Conservation (phyloP, 2,113 vertebrate species). For the Cathartes aura region DNA sequence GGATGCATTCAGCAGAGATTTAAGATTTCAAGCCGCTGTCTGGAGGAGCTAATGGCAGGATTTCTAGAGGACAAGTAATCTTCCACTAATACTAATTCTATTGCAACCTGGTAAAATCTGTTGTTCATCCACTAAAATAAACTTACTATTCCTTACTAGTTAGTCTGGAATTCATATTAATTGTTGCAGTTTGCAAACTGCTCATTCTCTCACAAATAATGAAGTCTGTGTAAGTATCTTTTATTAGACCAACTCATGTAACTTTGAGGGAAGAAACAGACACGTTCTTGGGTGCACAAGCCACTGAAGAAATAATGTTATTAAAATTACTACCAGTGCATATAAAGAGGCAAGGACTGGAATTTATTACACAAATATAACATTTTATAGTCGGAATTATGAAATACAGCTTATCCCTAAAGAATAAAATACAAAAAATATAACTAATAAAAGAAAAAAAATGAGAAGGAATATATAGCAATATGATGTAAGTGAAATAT, state of each 20-base stretch:
- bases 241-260: background rate
- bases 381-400: background rate
- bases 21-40: background rate
- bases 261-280: background rate
- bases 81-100: constrained; percentile 7
- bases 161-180: background rate
- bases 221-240: background rate
- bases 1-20: background rate
- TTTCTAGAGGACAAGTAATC: constrained; percentile 41
- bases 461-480: background rate
- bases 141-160: background rate
- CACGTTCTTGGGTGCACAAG: background rate
- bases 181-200: background rate
- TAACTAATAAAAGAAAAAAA: background rate
- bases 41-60: constrained; percentile 22
- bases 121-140: background rate
- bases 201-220: background rate
- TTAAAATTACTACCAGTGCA: background rate
- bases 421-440: background rate
- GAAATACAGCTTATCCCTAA: background rate
- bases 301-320: background rate
- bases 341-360: background rate
- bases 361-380: constrained; percentile 13
- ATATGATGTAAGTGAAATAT: background rate
- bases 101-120: background rate